Percentiles rank a stretch among this genome's conserved stretches.
These are phyloP conservation scores for Cantharis lateralis DNA, from an alignment of 2,888 invertebrate genomes.

Conservation along the genomic window DNA sequence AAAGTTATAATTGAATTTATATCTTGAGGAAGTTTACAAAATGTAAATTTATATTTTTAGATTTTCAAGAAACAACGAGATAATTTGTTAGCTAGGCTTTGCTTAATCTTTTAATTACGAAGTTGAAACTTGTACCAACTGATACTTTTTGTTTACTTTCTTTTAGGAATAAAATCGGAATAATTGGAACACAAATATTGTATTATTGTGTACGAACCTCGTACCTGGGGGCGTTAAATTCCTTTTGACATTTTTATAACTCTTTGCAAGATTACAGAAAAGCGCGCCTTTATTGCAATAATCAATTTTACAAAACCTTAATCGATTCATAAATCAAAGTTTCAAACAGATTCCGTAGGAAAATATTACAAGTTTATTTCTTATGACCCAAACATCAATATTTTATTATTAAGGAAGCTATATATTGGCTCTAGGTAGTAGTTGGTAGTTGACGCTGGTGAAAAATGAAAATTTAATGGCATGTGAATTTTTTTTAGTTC, in stretches of 20 bases:
- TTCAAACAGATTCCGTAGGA: constrained; percentile 5
- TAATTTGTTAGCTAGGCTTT: neutral
- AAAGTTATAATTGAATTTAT: neutral
- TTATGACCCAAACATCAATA: constrained; percentile 16
- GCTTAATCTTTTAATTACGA: neutral
- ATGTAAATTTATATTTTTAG: neutral
- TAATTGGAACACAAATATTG: neutral
- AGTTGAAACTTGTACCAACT: neutral
- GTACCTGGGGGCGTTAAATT: neutral
- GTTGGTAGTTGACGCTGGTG: neutral
- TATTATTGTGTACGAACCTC: neutral
- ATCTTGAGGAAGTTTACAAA: neutral
- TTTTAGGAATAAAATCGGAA: neutral
- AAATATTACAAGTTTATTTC: constrained; percentile 17
- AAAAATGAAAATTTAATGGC: constrained; percentile 1
- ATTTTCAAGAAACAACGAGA: neutral
- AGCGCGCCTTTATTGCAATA: neutral
- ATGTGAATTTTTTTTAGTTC: neutral
- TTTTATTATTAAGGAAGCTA: constrained; percentile 18
- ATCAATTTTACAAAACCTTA: neutral
- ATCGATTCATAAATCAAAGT: constrained; percentile 14
- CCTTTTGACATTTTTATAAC: neutral
- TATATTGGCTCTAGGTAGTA: constrained; percentile 9
- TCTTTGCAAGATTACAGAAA: neutral
- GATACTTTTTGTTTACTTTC: neutral